These are phyloP conservation scores for Pristionchus mayeri DNA, from an alignment of 2,888 invertebrate genomes.

Conservation along the genomic window DNA sequence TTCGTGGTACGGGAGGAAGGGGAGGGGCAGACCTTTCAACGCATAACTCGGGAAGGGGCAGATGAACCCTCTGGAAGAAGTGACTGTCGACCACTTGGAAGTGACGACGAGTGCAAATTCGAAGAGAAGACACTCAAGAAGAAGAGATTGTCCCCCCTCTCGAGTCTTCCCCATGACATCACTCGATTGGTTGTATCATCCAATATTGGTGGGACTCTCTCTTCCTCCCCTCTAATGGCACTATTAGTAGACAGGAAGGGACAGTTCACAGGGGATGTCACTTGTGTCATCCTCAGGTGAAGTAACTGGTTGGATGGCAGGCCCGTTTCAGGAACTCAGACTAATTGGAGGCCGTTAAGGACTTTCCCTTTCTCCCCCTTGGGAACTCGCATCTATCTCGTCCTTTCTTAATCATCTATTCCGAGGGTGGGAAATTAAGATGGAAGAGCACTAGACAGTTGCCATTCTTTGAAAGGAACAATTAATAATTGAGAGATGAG, in stretches of 20 bases:
- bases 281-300: neutral
- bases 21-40: constrained; percentile 52
- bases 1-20: too few relatives aligned
- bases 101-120: constrained; percentile 42
- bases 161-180: neutral
- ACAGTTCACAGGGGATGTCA: neutral
- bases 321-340: constrained; percentile 32
- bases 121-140: neutral
- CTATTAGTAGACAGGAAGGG: constrained; percentile 27
- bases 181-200: neutral
- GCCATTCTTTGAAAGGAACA: too few relatives aligned
- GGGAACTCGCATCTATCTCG: neutral
- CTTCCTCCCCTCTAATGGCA: constrained; percentile 29
- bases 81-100: constrained; percentile 44
- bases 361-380: constrained; percentile 6
- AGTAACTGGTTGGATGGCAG: constrained; percentile 33
- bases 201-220: neutral
- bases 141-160: neutral
- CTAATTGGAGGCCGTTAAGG: constrained; percentile 1
- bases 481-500: neutral
- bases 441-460: too few relatives aligned
- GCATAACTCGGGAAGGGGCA: constrained; percentile 62
- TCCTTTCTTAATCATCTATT: neutral
- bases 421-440: neutral
- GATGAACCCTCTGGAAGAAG: constrained; percentile 58